These are phyloP conservation scores for Empidonax traillii DNA, from an alignment of 2,113 vertebrate genomes.

Conservation along the genomic window DNA sequence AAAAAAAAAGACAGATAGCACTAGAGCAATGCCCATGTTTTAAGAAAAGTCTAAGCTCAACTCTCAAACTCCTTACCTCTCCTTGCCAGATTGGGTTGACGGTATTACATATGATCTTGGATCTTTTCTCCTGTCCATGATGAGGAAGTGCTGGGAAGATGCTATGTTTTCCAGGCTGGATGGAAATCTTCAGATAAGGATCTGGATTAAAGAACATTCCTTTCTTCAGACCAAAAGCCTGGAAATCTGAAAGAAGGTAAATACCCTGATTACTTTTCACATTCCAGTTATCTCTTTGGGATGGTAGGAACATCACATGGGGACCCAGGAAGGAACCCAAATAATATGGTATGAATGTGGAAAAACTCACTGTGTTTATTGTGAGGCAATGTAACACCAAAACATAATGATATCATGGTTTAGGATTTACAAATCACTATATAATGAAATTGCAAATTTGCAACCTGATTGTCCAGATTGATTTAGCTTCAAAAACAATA, in stretches of 20 bases:
- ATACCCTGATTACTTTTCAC: background rate
- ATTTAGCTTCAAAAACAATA: background rate
- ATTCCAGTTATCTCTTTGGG: background rate
- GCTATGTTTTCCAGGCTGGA: slow-evolving; percentile 97
- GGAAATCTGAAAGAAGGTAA: slow-evolving; percentile 82
- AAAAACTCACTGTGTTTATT: background rate
- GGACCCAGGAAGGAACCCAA: background rate
- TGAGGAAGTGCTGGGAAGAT: slow-evolving; percentile 95
- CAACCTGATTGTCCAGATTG: background rate
- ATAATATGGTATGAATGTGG: background rate
- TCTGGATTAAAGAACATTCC: slow-evolving; percentile 99
- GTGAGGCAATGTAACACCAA: background rate
- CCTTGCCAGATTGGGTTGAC: slow-evolving; percentile 93
- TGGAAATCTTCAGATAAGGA: slow-evolving; percentile 97
- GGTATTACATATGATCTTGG: slow-evolving; percentile 89
- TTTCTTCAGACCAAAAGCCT: slow-evolving; percentile 95
- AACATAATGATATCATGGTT: background rate
- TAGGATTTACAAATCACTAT: background rate
- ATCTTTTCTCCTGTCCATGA: slow-evolving; percentile 96
- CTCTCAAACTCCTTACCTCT: slow-evolving; percentile 79
- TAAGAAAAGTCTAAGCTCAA: background rate
- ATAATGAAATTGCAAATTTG: background rate
- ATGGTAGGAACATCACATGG: background rate
- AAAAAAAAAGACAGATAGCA: background rate
- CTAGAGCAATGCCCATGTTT: background rate